Percentiles rank a stretch among this genome's conserved stretches.
Conservation (phyloP, 1,140 invertebrate species). For the Cryptotermes secundus region DNA sequence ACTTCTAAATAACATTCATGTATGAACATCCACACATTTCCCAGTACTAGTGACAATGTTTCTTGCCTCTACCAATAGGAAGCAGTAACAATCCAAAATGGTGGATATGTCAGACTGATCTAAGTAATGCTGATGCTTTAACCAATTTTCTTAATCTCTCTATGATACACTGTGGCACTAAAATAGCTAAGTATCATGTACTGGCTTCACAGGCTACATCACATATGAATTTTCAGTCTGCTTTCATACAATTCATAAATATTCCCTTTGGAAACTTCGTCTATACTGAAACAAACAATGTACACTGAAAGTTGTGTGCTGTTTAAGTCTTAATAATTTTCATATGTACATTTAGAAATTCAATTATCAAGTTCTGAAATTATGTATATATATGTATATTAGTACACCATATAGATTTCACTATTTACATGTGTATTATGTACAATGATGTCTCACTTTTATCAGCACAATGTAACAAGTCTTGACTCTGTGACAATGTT, state of each 20-base stretch:
- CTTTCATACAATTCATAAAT: background rate
- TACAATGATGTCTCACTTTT: background rate
- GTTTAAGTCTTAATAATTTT: background rate
- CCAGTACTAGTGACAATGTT: no score
- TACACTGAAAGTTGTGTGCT: background rate
- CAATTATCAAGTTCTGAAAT: background rate
- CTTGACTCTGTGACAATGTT: background rate
- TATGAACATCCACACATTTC: no score
- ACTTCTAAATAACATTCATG: no score
- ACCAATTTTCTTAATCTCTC: background rate
- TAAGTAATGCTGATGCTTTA: no score
- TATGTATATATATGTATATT: slow-evolving; percentile 12
- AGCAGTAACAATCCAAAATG: no score
- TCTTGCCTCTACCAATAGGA: no score
- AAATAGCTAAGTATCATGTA: background rate
- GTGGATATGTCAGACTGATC: no score
- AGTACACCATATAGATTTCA: background rate
- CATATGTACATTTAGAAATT: background rate
- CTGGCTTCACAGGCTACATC: no score
- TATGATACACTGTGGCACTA: background rate
- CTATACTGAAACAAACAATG: background rate
- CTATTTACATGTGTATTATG: slow-evolving; percentile 14
- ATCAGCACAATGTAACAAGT: background rate
- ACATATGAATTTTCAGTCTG: background rate
- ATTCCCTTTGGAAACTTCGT: background rate